Base-by-base conservation (phyloP, 2,113 vertebrate genomes). In the Phalacrocorax pelagicus region DNA sequence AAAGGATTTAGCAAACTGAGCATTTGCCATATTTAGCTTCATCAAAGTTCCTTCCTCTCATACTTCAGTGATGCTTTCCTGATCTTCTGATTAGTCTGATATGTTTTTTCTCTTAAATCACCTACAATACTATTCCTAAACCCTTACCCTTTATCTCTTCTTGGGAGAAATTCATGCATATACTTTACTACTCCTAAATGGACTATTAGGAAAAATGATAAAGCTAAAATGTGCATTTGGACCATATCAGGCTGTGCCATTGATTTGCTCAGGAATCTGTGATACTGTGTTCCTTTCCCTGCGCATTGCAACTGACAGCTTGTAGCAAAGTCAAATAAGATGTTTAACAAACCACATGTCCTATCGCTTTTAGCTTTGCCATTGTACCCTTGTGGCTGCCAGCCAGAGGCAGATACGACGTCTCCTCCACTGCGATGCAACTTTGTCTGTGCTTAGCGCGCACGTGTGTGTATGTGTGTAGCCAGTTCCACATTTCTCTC, bases 11-110 rank as follows among this genome's bases (percentile, higher is more conserved):
- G 99, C 98, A 98, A 98, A 98, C 98, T 94, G 97, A 98, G 97
- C 96, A 96, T 98, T 98, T 98, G 98, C 98, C 98, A 98, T 98
- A 98, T 99, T 98, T 98, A 98, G 98, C 97, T 94, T 98, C 98
- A 97, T 98, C 98, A 98, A 98, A 99, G 98, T 98, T 98, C 98
- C 97, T 96, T 98, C 98, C 98, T 98, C 98, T 98, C 97, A 98
- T 98, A 98, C 98, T 98, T 97, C 95, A 97, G 26, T 96, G 97
- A 97, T 98, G 98, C 97, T 98, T 98, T 98, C 95, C 97, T 97
- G 97, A 98, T 98, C 97, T 98, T 98, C 98, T 98, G 98, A 98
- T 98, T 98, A 98, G 97, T 98, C 98, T 98, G 98, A 99, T 98
- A 97, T 69, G 96, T 96, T 96, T 54, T 92, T 95, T 96, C 94